phyloP scores from a whole-genome alignment of 2,888 invertebrate species.

The Drosophila affinis region DNA sequence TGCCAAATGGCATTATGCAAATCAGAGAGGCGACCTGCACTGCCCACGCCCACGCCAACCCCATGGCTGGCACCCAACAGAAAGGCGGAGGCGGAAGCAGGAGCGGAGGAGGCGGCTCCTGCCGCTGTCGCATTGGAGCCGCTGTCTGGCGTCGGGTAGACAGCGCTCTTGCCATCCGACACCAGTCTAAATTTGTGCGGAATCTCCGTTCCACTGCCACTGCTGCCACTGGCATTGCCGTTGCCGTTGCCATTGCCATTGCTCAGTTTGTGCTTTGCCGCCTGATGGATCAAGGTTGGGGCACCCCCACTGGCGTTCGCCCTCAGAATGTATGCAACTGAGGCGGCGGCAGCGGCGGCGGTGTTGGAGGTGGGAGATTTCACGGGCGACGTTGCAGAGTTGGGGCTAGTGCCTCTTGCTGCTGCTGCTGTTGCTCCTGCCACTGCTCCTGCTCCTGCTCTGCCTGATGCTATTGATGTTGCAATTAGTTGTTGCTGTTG shows the following conservation, averaged over 20 bases:
- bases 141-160: conserved; percentile 13
- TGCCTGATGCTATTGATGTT: conserved; percentile 27
- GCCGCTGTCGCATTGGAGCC: background rate
- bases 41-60: background rate
- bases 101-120: background rate
- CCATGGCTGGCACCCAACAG: background rate
- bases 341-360: background rate
- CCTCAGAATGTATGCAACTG: background rate
- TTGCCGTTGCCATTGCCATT: conserved; percentile 26
- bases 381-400: background rate
- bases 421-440: conserved; percentile 3
- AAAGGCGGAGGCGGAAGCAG: background rate
- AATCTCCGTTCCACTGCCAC: conserved; percentile 22
- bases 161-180: conserved; percentile 45
- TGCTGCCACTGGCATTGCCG: conserved; percentile 1
- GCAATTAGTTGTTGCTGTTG: conserved; percentile 42
- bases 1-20: conserved; percentile 1
- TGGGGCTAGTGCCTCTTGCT: background rate
- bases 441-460: conserved; percentile 34
- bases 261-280: conserved; percentile 5
- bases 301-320: background rate
- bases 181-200: conserved; percentile 51
- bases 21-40: background rate
- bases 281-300: background rate
- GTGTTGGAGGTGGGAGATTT: background rate